Evolutionary conservation across 2,797 vertebrate genomes (phyloP).

Genomic region (Acestrorhynchus altus): DNA sequence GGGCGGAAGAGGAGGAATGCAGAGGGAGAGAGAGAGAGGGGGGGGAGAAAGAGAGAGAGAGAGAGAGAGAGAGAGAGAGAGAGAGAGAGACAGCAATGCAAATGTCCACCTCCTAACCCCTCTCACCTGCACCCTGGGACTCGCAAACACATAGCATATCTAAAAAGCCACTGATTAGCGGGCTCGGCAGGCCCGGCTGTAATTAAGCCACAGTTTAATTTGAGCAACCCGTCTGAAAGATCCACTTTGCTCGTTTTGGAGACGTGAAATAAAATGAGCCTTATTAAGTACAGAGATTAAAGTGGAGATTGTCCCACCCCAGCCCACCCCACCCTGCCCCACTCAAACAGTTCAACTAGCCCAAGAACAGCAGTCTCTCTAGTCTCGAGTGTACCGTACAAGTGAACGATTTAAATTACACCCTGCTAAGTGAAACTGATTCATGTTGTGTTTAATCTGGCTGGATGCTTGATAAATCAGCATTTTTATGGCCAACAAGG

Average conservation of each 20-base stretch:
- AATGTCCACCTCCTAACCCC: background rate
- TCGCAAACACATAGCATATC: conserved; percentile 45
- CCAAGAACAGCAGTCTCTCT: background rate
- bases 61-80: conserved; percentile 42
- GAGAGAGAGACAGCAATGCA: conserved; percentile 32
- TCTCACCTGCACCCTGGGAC: background rate
- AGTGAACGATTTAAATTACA: background rate
- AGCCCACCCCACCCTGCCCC: background rate
- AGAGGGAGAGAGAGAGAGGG: background rate
- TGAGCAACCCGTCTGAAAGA: conserved; percentile 66
- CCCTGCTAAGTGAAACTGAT: background rate
- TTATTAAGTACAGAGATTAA: conserved; percentile 62
- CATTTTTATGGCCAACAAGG: background rate
- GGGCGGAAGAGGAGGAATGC: too few relatives aligned
- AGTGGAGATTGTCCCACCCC: conserved; percentile 18
- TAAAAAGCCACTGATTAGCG: conserved; percentile 49
- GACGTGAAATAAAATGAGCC: conserved; percentile 61
- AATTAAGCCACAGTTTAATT: conserved; percentile 74
- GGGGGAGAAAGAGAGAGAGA: conserved; percentile 23
- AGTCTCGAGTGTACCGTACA: background rate
- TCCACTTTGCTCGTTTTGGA: conserved; percentile 63
- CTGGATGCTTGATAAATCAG: background rate
- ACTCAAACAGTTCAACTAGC: background rate
- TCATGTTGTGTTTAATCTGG: background rate
- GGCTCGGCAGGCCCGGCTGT: conserved; percentile 50